Evolutionary conservation across 2,888 invertebrate species (phyloP), one percentile per base, ranked within the genome.

Genomic region (Drosophila limbata): DNA sequence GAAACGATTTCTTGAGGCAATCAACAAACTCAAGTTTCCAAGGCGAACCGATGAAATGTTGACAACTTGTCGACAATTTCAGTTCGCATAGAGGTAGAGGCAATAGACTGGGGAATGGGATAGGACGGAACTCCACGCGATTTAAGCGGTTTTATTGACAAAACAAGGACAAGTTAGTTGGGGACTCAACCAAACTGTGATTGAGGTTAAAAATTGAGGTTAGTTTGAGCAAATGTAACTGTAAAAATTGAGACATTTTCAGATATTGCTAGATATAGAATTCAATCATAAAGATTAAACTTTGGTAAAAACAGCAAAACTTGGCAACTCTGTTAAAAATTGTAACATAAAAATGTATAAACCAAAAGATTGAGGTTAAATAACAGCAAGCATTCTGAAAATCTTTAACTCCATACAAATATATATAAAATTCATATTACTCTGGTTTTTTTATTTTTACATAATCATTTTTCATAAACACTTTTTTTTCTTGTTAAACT

Each of bases 21-120:
- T 88, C 88, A 85, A 85, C 87, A 88, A 89, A 87, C 81, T 71
- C 62, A 69, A 83, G 83, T 83, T 83, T 83, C 83, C 84, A 86
- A 86, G 88, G 81, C 83, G 63, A 83, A 81, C 15, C 61, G 15
- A 28, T 25, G 48, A 61, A 72, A 62, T 67, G 85, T 80, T 84
- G 84, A 85, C 88, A 87, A 69, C 31, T 64, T 42, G 42, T 52
- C 62, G 51, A 47, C 72, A 68, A 67, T 77, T 63, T 65, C 67
- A 67, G 69, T 71, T 68, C 59, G 52, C 45, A 60, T 70, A 57
- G 60, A 53, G 64, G 51, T 53, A 64, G 71, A 79, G 80, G 13
- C 25, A n/a, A 35, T 25, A 15, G 1, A 53, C 39, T 15, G 3
- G 52, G n/a, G 6, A 10, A 33, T 40, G 31, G 44, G 33, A 35